phyloP scores from a whole-genome alignment of 2,113 vertebrate species.

The Ammodytes dubius region DNA sequence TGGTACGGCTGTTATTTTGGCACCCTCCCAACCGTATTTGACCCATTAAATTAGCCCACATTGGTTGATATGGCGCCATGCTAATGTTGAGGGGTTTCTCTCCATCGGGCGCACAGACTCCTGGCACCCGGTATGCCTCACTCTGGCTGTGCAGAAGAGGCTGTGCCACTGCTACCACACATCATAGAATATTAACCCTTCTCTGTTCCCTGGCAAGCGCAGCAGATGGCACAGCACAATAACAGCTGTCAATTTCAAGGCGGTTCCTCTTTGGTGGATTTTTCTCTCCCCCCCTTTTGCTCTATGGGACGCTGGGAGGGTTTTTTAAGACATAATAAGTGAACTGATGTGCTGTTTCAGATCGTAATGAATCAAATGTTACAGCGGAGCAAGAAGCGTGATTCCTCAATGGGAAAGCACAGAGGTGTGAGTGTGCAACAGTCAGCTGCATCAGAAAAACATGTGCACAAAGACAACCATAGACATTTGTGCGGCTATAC shows the following conservation, averaged over 20 bases:
- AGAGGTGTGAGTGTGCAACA: constrained; percentile 72
- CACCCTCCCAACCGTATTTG: constrained; percentile 80
- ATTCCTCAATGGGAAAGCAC: constrained; percentile 74
- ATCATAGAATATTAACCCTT: constrained; percentile 91
- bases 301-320: constrained; percentile 78
- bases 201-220: constrained; percentile 85
- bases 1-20: constrained; percentile 80
- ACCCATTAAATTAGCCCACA: constrained; percentile 86
- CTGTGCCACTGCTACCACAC: constrained; percentile 85
- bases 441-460: constrained; percentile 53
- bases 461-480: constrained; percentile 39
- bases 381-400: constrained; percentile 74
- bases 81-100: constrained; percentile 82
- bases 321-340: constrained; percentile 85
- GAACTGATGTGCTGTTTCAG: constrained; percentile 81
- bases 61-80: constrained; percentile 80
- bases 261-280: constrained; percentile 83
- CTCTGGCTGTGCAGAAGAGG: constrained; percentile 79
- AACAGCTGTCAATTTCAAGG: constrained; percentile 90
- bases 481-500: background rate
- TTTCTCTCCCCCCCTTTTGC: constrained; percentile 67
- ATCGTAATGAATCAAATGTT: constrained; percentile 82
- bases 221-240: constrained; percentile 87
- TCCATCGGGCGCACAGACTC: constrained; percentile 82
- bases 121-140: constrained; percentile 74